Percentiles rank a stretch among this genome's conserved stretches.
These are phyloP conservation scores for Pseudococcus jackbeardsleyi DNA, from an alignment of 2,888 invertebrate genomes.

Conservation along the genomic window DNA sequence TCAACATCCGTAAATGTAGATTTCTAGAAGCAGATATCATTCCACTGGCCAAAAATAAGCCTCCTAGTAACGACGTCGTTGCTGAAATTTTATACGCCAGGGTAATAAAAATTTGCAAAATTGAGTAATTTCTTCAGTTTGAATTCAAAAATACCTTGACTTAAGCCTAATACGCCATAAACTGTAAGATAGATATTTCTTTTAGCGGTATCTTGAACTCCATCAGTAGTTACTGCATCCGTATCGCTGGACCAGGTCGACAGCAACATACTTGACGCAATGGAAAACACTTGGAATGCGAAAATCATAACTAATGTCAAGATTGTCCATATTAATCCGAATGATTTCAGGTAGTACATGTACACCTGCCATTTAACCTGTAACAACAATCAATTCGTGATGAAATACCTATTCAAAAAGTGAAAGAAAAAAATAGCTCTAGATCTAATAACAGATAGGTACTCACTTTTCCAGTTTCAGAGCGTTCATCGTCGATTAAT, in stretches of 20 bases:
- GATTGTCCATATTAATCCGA: constrained; percentile 83
- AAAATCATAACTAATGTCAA: constrained; percentile 79
- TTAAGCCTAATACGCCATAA: constrained; percentile 88
- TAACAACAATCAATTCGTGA: neutral
- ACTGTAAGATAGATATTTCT: constrained; percentile 82
- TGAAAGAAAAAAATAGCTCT: neutral
- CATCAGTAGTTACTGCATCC: constrained; percentile 70
- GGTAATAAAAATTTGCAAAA: neutral
- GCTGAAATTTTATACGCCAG: neutral
- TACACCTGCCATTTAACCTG: constrained; percentile 91
- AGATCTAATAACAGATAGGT: neutral
- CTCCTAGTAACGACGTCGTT: constrained; percentile 73
- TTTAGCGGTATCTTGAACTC: neutral
- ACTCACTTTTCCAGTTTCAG: constrained; percentile 90
- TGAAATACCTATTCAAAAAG: no score
- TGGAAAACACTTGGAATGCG: constrained; percentile 85
- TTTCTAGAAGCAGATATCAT: constrained; percentile 74
- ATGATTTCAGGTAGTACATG: constrained; percentile 87
- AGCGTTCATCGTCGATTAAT: constrained; percentile 90
- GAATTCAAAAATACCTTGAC: constrained; percentile 80
- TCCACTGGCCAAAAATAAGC: constrained; percentile 79
- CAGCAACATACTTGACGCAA: constrained; percentile 90
- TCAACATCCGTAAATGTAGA: constrained; percentile 65
- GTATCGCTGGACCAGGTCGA: constrained; percentile 84
- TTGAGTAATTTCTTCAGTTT: no score